These are phyloP conservation scores for Chionis minor DNA, from an alignment of 2,113 vertebrate species.

Conservation along the genomic window DNA sequence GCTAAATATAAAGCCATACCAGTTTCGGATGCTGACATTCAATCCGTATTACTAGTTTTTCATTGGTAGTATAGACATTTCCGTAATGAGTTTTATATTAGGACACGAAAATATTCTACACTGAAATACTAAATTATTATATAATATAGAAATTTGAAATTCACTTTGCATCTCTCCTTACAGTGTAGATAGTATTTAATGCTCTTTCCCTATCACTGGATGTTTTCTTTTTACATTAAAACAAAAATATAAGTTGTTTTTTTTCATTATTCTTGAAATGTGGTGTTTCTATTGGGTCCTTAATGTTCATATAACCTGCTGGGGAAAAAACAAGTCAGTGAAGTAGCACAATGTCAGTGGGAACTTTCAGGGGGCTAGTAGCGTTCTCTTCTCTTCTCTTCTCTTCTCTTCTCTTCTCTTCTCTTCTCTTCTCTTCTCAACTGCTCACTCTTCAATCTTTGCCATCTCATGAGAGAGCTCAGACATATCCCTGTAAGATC, in stretches of 20 bases:
- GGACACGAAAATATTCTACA: background rate
- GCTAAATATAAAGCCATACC: background rate
- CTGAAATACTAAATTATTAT: background rate
- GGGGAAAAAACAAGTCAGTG: background rate
- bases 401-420: too few relatives aligned
- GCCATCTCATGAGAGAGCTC: background rate
- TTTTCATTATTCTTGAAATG: background rate
- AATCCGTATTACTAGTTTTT: background rate
- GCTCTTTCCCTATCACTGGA: background rate
- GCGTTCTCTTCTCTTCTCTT: background rate
- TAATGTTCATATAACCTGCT: background rate
- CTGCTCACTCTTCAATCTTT: background rate
- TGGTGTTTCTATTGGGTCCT: background rate
- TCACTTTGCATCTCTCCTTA: background rate
- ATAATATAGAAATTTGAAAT: background rate
- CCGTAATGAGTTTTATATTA: background rate
- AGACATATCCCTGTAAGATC: background rate
- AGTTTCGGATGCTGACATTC: background rate
- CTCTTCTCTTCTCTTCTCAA: background rate
- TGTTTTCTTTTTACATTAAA: background rate
- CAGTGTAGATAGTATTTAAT: background rate
- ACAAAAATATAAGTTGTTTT: background rate
- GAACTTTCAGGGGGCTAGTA: background rate
- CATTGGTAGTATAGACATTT: background rate
- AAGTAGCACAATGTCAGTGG: background rate